Conservation (phyloP, 1,140 invertebrate genomes). For the Venturia canescens region DNA sequence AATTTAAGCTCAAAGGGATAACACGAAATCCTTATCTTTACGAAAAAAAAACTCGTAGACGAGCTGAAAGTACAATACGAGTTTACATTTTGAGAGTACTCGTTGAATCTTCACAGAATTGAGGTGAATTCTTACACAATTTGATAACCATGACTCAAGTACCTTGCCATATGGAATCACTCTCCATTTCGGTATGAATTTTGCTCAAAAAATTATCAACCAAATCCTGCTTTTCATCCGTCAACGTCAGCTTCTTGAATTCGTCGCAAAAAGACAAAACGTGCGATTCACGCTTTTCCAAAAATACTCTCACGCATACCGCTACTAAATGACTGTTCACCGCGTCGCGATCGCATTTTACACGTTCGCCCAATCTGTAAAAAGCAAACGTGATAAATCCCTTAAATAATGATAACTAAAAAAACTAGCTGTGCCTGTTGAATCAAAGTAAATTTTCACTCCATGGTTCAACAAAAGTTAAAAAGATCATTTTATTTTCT, state of each 20-base stretch:
- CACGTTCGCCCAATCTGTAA: conserved; percentile 80
- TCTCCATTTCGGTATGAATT: conserved; percentile 80
- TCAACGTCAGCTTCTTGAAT: conserved; percentile 85
- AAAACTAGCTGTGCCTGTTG: no score
- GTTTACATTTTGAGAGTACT: no score
- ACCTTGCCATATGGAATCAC: conserved; percentile 86
- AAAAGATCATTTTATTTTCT: not conserved
- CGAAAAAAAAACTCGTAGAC: no score
- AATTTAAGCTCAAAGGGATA: no score
- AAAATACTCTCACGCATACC: conserved; percentile 87
- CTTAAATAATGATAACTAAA: conserved; percentile 30
- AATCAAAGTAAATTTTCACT: conserved; percentile 16
- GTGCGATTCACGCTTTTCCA: conserved; percentile 84
- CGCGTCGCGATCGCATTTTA: conserved; percentile 84
- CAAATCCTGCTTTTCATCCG: conserved; percentile 90
- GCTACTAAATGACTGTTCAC: conserved; percentile 88
- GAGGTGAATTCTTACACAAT: no score
- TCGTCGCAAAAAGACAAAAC: conserved; percentile 85
- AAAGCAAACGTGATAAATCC: not conserved
- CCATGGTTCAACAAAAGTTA: not conserved
- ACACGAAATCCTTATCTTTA: no score
- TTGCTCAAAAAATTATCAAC: conserved; percentile 82
- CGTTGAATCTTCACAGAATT: not conserved
- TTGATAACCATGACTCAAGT: conserved; percentile 40
- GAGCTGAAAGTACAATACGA: no score